Evolutionary conservation across 2,797 vertebrate species (phyloP).

Genomic region (Neosalanx taihuensis): DNA sequence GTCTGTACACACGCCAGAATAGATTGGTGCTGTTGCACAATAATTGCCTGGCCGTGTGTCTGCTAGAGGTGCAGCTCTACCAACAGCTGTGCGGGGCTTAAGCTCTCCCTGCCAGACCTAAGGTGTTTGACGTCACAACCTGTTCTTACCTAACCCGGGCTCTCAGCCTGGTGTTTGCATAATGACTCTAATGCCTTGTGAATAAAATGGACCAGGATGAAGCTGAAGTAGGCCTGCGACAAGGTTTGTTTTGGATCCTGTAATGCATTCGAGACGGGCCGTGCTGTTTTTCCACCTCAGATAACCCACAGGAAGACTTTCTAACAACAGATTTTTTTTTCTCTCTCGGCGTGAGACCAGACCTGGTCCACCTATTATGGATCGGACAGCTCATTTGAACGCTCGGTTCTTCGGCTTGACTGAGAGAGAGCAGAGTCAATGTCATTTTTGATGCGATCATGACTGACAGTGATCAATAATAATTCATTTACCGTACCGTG

Average conservation of each 20-base stretch:
- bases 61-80: constrained; percentile 24
- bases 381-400: neutral
- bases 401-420: constrained; percentile 31
- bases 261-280: constrained; percentile 10
- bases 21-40: constrained; percentile 29
- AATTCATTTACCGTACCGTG: constrained; percentile 42
- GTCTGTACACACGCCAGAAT: constrained; percentile 31
- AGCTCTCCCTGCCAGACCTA: constrained; percentile 49
- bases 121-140: constrained; percentile 57
- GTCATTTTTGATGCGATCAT: constrained; percentile 33
- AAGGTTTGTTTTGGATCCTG: constrained; percentile 23
- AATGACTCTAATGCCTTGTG: constrained; percentile 58
- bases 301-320: constrained; percentile 7
- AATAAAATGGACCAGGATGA: constrained; percentile 45
- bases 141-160: constrained; percentile 70
- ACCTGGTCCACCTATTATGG: no score
- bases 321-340: no score
- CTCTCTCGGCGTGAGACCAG: no score
- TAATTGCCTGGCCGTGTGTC: constrained; percentile 20
- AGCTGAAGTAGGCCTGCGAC: neutral
- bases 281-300: constrained; percentile 28
- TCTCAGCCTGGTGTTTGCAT: constrained; percentile 61
- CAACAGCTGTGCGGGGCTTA: constrained; percentile 49
- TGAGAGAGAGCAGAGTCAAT: constrained; percentile 35
- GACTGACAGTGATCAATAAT: constrained; percentile 53